phyloP scores from a whole-genome alignment of 1,140 invertebrate genomes.

The Atta cephalotes region DNA sequence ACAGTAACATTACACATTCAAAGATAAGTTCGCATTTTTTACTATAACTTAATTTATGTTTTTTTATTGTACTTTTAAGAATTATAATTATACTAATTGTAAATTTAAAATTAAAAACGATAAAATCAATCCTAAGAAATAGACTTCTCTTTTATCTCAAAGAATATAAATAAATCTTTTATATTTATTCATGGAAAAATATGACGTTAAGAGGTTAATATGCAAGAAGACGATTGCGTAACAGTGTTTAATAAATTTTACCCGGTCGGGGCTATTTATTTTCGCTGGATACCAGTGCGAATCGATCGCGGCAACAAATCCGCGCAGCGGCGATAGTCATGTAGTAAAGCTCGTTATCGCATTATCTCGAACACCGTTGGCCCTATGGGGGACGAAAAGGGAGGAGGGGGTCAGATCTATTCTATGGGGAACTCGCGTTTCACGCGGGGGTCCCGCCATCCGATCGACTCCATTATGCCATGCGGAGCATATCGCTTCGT shows the following conservation, averaged over 20 bases:
- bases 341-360: slow-evolving; percentile 80
- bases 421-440: slow-evolving; percentile 80
- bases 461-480: slow-evolving; percentile 77
- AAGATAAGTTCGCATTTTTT: not conserved
- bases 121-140: not conserved
- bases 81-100: not conserved
- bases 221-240: not conserved
- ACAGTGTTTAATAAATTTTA: slow-evolving; percentile 59
- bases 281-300: slow-evolving; percentile 41
- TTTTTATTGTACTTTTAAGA: not conserved
- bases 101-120: not conserved
- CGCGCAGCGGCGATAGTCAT: slow-evolving; percentile 70
- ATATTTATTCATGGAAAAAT: not conserved
- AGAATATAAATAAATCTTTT: not conserved
- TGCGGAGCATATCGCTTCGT: slow-evolving; percentile 74
- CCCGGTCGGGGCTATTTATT: slow-evolving; percentile 68
- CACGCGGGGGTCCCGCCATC: slow-evolving; percentile 71
- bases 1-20: not conserved
- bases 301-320: slow-evolving; percentile 69
- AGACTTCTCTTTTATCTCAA: too few relatives aligned
- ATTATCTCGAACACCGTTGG: slow-evolving; percentile 81
- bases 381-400: slow-evolving; percentile 66
- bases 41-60: not conserved
- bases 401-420: slow-evolving; percentile 61
- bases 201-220: slow-evolving; percentile 16